phyloP scores from a whole-genome alignment of 92 coral and sea anemone species.

The Siderastrea siderea region DNA sequence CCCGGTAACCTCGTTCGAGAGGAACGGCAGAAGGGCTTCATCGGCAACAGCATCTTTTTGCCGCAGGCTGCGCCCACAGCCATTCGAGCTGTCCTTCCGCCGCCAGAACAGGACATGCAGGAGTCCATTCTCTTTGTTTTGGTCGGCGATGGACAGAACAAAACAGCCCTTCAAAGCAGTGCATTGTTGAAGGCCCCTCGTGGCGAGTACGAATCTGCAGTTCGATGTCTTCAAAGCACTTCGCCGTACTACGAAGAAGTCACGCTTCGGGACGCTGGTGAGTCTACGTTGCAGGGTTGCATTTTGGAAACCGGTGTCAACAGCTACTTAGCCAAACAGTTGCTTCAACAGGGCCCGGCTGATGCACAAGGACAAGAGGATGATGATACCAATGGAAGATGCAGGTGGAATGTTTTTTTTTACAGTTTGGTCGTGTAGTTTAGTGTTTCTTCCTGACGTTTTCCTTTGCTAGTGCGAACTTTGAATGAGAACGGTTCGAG shows the following conservation, averaged over 20 bases:
- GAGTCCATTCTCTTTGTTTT: neutral
- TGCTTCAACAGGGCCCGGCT: neutral
- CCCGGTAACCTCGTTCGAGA: neutral
- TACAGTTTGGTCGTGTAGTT: neutral
- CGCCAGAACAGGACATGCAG: neutral
- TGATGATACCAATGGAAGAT: neutral
- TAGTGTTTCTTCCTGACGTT: neutral
- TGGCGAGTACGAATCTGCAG: neutral
- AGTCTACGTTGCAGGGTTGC: neutral
- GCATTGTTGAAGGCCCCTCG: slow-evolving; percentile 1
- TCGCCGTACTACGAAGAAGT: neutral
- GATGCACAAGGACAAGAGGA: slow-evolving; percentile 5
- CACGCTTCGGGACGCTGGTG: neutral
- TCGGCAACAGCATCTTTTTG: neutral
- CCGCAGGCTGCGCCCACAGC: neutral
- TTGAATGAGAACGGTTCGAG: too few relatives aligned
- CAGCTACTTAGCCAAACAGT: neutral
- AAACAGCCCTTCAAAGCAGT: neutral
- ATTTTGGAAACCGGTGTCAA: neutral
- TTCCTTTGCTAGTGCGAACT: too few relatives aligned
- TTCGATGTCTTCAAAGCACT: neutral
- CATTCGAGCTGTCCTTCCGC: neutral
- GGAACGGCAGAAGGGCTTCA: slow-evolving; percentile 1
- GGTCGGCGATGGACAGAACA: neutral
- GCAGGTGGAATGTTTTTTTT: neutral